These are phyloP conservation scores for Tenthredo scrophulariae DNA, from an alignment of 2,888 invertebrate species.

Conservation along the genomic window DNA sequence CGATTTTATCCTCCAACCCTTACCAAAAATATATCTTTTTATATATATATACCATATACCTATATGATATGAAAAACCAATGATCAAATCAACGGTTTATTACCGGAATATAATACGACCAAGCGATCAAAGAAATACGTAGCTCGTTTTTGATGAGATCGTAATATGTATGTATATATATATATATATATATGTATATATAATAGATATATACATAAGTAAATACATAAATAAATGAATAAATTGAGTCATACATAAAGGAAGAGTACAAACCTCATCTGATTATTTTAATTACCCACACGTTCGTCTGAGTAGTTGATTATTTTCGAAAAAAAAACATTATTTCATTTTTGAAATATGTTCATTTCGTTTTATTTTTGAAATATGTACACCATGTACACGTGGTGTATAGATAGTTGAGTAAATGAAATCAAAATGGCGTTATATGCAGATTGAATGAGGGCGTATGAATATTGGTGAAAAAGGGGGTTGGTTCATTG, in stretches of 20 bases:
- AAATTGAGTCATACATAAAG: not conserved
- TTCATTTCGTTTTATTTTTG: too few species aligned
- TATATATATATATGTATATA: not conserved
- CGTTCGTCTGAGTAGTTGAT: too few species aligned
- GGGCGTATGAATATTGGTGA: conserved; percentile 8
- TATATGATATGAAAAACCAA: not conserved
- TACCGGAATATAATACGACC: not conserved
- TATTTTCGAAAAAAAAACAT: not conserved
- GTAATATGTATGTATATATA: not conserved
- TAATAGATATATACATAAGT: not conserved
- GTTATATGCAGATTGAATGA: not conserved
- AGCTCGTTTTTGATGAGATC: conserved; percentile 6
- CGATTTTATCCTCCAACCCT: not conserved
- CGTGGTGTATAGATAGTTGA: not conserved
- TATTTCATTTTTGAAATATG: not conserved
- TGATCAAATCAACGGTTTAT: conserved; percentile 41
- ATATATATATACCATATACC: too few species aligned
- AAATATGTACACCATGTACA: too few species aligned
- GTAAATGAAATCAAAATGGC: conserved; percentile 29
- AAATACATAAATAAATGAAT: conserved; percentile 7
- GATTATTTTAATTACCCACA: not conserved
- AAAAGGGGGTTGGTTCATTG: not conserved
- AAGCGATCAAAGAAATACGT: conserved; percentile 2
- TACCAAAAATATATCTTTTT: not conserved
- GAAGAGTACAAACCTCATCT: too few species aligned